Evolutionary conservation across 2,888 invertebrate genomes (phyloP), one percentile per base, ranked within the genome.

Genomic region (Tenthredo notha): DNA sequence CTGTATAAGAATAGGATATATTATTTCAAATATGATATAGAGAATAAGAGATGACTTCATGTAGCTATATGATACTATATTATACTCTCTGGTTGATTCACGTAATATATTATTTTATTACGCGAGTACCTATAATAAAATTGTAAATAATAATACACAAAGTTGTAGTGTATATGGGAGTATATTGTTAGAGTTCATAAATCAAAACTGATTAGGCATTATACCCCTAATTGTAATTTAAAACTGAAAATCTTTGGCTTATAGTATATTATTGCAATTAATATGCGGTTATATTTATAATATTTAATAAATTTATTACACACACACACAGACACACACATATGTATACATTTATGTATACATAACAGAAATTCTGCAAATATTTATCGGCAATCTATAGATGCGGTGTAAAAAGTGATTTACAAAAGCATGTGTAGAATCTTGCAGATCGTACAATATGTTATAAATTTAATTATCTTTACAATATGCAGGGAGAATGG

Each of bases 71-170:
- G n/a, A n/a, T n/a, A 15, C n/a, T 50, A 21, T 21, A 29, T 15
- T 37, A 33, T 37, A 21, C 58, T n/a, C 61, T 83, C 37, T 47
- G 82, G 75, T 84, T 67, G 77, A 86, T 85, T 83, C 70, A 50
- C 50, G 85, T 87, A 86, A 87, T 88, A 88, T 87, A 88, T 88
- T 87, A 87, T 86, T 90, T 90, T 88, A 89, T 87, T 87, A 87
- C 87, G 70, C 87, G 70, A 85, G 86, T 84, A 67, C 67, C 87
- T 86, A 84, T 88, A 87, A 87, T 86, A 87, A 88, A 87, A 88
- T 87, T 85, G 84, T 85, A 87, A 86, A 86, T 84, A 85, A 87
- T 87, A 86, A 86, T 87, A 86, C 83, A 82, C 75, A 47, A 47
- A 47, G 47, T 47, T 47, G 47, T 15, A 15, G 47, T 47, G 12